phyloP scores from a whole-genome alignment of 1,140 invertebrate species.

The Pogonomyrmex californicus region DNA sequence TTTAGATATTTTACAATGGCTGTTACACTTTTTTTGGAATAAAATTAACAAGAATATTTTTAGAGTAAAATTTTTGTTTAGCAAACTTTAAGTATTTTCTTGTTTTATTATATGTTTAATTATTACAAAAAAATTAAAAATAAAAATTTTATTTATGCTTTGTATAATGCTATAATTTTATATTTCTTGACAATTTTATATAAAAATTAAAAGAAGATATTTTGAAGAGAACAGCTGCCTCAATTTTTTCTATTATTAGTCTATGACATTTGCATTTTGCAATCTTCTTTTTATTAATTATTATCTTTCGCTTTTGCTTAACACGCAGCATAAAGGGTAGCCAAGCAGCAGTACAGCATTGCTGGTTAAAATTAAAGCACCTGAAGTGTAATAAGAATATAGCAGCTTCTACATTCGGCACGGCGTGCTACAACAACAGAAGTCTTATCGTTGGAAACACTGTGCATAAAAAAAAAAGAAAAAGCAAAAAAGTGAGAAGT shows the following conservation, averaged over 20 bases:
- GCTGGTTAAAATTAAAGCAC: slow-evolving; percentile 79
- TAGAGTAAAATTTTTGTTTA: background rate
- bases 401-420: slow-evolving; percentile 69
- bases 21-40: slow-evolving; percentile 4
- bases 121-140: background rate
- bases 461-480: slow-evolving; percentile 68
- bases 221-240: slow-evolving; percentile 68
- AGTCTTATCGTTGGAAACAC: slow-evolving; percentile 73
- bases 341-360: slow-evolving; percentile 82
- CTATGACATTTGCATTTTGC: slow-evolving; percentile 59
- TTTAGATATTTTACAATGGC: slow-evolving; percentile 4
- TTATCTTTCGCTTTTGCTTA: slow-evolving; percentile 86
- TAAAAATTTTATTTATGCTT: slow-evolving; percentile 12
- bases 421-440: slow-evolving; percentile 68
- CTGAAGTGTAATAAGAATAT: slow-evolving; percentile 79
- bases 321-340: slow-evolving; percentile 86
- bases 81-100: slow-evolving; percentile 5
- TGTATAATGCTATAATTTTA: slow-evolving; percentile 22
- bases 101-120: background rate
- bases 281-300: slow-evolving; percentile 83
- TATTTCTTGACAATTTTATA: slow-evolving; percentile 21
- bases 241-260: slow-evolving; percentile 55
- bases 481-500: slow-evolving; percentile 15
- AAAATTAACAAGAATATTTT: slow-evolving; percentile 10
- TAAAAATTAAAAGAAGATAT: slow-evolving; percentile 15